Evolutionary conservation across 2,113 vertebrate species (phyloP), one percentile per base, ranked within the genome.

Genomic region (Triplophysa rosa): DNA sequence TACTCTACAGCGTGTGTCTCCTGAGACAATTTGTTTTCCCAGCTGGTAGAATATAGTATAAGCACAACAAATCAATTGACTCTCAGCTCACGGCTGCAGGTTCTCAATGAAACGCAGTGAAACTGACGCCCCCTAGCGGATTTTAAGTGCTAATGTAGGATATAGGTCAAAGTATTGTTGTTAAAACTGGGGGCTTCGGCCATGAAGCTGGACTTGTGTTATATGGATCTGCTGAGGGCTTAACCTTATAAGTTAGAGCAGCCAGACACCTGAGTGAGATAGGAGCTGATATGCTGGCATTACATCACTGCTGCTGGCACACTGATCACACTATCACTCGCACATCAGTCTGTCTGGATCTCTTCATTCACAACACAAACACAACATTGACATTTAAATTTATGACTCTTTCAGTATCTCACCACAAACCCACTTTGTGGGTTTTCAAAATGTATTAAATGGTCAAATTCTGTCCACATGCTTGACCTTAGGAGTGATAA

Each of bases 211-310:
- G 49, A 54, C 24, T 11, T 63, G 23, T 54, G 49, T 66, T 17
- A 16, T 17, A 17, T 11, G 14, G 40, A 40, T 62, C 23, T 69
- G 21, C 26, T 58, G 54, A 24, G 67, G 24, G 65, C 26, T 76
- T 82, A 77, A 77, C 73, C 66, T 82, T 82, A 33, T 45, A 61
- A 78, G 74, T 69, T 64, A 47, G n/a, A n/a, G 80, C 40, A 61
- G 64, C 61, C 61, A 70, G 74, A 77, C 47, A 71, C 59, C 67
- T 77, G 29, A 59, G 33, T 65, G 74, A 77, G 80, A 82, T 6
- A 52, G 58, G 29, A 66, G 45, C 45, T 71, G 37, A 77, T 70
- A 77, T 47, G 66, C 58, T 65, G 75, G 62, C 61, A 45, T 14
- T 11, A 40, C 59, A 61, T 70, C 67, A 59, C 67, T 58, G 61